Evolutionary conservation across 2,888 invertebrate genomes (phyloP), one percentile per base, ranked within the genome.

Genomic region (Scaeva pyrastri): DNA sequence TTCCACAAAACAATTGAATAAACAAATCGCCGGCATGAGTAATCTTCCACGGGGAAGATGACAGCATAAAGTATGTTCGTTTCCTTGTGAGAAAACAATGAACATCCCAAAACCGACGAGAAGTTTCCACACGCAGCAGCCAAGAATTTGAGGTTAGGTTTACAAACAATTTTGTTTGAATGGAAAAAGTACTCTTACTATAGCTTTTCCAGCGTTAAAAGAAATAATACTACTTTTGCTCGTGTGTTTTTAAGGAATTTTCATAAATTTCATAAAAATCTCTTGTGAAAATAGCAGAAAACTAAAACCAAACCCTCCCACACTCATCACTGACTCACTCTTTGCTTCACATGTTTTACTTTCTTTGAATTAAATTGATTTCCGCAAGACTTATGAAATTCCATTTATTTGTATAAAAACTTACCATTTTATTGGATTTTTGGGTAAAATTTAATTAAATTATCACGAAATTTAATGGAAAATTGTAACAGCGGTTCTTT

Each of bases 401-500:
- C 16, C 2, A 50, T 1, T 2, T 68, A 68, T 81, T 85, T 85
- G 43, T 70, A 0, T 1, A 11, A 62, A 14, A 26, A 55, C 85
- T 81, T 77, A 85, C 85, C 85, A 85, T 85, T 50, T 81, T 81
- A 43, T 36, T 48, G 16, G 23, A 39, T 62, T 74, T 76, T 62
- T 70, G 2, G 21, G 16, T 21, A 21, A 62, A 73, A 73, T 21
- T 73, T 62, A 39, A 43, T 68, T 55, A 73, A 85, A 73, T 73
- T 62, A 85, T 70, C 48, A 77, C 70, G 62, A 73, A 79, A 85
- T 56, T 73, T 81, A 45, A 43, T 73, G 62, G 58, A 88, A 88
- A 88, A 85, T 88, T 81, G 88, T 88, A 90, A 89, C 90, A 89
- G 89, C 89, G 88, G 89, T 82, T 68, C 74, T 85, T 12, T 50